Evolutionary conservation across 2,113 vertebrate genomes (phyloP).

Genomic region (Pachycephala philippinensis): DNA sequence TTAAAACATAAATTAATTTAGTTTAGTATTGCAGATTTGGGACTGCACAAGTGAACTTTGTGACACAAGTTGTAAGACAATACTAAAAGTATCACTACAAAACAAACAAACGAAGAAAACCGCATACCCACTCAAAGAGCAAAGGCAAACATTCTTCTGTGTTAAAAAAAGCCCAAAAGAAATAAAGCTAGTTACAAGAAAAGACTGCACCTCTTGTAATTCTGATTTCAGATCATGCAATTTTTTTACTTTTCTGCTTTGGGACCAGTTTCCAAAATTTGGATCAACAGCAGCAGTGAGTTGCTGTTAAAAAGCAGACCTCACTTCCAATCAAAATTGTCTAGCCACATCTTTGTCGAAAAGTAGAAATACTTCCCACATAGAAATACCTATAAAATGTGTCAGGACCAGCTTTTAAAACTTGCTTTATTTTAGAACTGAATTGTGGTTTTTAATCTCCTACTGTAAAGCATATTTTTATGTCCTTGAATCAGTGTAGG

Average conservation of each 20-base stretch:
- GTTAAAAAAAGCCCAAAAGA: neutral
- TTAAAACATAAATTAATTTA: neutral
- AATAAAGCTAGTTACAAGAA: conserved; percentile 7
- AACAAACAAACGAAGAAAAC: neutral
- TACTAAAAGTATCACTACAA: conserved; percentile 23
- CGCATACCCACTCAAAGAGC: neutral
- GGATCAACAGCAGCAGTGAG: neutral
- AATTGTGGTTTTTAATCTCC: neutral
- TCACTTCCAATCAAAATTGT: neutral
- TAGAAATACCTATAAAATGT: neutral
- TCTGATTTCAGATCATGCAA: neutral
- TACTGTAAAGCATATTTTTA: neutral
- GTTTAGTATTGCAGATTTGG: neutral
- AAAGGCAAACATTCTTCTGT: conserved; percentile 16
- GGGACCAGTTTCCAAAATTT: neutral
- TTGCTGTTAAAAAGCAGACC: neutral
- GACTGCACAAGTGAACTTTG: neutral
- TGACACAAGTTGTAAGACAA: neutral
- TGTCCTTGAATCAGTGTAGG: neutral
- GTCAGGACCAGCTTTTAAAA: neutral
- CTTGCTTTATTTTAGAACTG: neutral
- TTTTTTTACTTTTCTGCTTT: neutral
- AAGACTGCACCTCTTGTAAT: neutral
- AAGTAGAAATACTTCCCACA: neutral
- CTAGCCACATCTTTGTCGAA: neutral